Base-by-base conservation (phyloP, 2,113 vertebrate species). In the Boulengerochromis microlepis region DNA sequence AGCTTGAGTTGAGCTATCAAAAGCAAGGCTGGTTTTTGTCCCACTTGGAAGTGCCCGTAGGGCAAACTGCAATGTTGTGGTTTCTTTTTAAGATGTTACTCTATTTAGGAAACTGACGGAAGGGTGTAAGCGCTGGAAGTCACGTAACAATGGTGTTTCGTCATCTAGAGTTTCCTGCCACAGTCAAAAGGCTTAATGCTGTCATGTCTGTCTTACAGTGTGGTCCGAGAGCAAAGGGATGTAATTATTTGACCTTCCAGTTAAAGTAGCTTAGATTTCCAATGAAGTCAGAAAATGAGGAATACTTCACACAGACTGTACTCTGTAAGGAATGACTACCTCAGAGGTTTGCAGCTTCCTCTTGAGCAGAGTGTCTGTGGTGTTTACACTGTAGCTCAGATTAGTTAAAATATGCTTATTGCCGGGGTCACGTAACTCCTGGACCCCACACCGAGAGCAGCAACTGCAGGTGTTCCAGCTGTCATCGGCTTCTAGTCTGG, bases 61-160 rank as follows among this genome's bases (percentile, higher is more conserved):
- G 92, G 84, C 90, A 87, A 87, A 92, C 87, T 87, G 90, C 89
- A 93, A 92, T 87, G 87, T 87, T 95, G 95, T 86, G 94, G 91
- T 94, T 92, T 91, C 88, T 74, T 87, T 89, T 92, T 89, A 92
- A 91, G 93, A 89, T 84, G 80, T 90, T 87, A 81, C 87, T 95
- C 82, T 82, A 85, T 93, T 92, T 92, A 59, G 90, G 87, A 94
- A 91, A 88, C 90, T 90, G 83, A 89, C 50, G 45, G 81, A 92
- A 86, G 88, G 91, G 87, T 90, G 90, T 87, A 92, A 93, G 92
- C 87, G 42, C 86, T 69, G 35, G 71, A 80, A 93, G 91, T 92
- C 93, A 92, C 88, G 83, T 90, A 95, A 94, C 91, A 88, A 91
- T 83, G 90, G 89, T 90, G 82, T 90, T 91, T 85, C 52, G 18